These are phyloP conservation scores for Tiliqua scincoides DNA, from an alignment of 2,113 vertebrate genomes.

Conservation along the genomic window DNA sequence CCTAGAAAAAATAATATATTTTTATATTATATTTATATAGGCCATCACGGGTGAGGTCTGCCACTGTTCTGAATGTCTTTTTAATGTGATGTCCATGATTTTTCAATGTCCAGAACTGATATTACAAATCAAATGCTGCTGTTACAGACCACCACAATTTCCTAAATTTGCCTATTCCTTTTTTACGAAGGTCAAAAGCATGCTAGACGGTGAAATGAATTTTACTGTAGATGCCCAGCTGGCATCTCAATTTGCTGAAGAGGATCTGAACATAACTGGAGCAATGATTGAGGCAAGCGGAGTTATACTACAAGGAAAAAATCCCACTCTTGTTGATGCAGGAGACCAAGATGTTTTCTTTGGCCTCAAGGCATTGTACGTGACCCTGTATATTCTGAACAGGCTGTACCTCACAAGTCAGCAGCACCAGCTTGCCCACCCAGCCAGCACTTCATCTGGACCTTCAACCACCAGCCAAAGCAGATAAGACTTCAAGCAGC, in stretches of 20 bases:
- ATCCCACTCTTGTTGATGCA: slow-evolving; percentile 36
- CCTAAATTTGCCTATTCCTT: background rate
- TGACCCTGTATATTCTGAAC: slow-evolving; percentile 55
- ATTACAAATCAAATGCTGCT: background rate
- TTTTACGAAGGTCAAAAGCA: slow-evolving; percentile 49
- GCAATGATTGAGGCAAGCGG: slow-evolving; percentile 61
- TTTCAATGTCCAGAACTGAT: background rate
- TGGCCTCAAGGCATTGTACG: slow-evolving; percentile 56
- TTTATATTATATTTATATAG: no score
- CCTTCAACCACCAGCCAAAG: no score
- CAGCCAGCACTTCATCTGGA: no score
- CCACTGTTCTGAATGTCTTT: background rate
- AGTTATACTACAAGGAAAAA: slow-evolving; percentile 53
- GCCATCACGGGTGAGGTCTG: no score
- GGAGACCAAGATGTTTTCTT: slow-evolving; percentile 61
- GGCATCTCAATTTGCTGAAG: slow-evolving; percentile 59
- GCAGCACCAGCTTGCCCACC: no score
- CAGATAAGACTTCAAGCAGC: no score
- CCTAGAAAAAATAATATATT: no score
- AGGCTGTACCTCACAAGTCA: no score
- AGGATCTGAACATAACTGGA: slow-evolving; percentile 63
- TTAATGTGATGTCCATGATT: background rate
- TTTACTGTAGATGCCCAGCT: slow-evolving; percentile 52
- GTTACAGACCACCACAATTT: background rate
- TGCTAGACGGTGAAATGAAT: slow-evolving; percentile 19